Conservation (phyloP, 2,888 invertebrate genomes). For the Drosophila villosipedis region DNA sequence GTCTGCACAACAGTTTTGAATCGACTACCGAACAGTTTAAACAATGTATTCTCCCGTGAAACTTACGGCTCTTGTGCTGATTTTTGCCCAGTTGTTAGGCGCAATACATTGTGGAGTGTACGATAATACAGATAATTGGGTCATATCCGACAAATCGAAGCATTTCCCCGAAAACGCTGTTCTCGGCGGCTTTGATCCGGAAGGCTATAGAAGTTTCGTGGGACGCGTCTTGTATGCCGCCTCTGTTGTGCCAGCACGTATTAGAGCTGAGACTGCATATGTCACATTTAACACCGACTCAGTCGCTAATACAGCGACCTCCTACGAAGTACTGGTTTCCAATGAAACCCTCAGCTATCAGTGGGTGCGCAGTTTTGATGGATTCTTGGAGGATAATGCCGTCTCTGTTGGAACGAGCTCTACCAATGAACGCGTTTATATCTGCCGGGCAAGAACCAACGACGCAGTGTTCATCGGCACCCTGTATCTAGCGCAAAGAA, state of each 20-base stretch:
- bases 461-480: constrained; percentile 42
- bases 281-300: constrained; percentile 31
- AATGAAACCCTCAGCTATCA: constrained; percentile 38
- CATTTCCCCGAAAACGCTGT: constrained; percentile 43
- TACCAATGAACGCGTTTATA: constrained; percentile 46
- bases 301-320: background rate
- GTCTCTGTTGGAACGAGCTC: constrained; percentile 53
- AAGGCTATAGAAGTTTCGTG: constrained; percentile 59
- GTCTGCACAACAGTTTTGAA: constrained; percentile 2
- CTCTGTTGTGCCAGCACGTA: constrained; percentile 48
- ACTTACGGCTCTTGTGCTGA: constrained; percentile 17
- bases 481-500: constrained; percentile 25
- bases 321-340: constrained; percentile 39
- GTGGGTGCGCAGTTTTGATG: constrained; percentile 59
- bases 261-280: constrained; percentile 41
- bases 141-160: constrained; percentile 10
- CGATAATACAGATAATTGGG: constrained; percentile 47
- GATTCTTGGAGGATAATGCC: constrained; percentile 36
- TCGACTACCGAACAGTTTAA: constrained; percentile 9
- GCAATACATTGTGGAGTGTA: constrained; percentile 45
- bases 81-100: constrained; percentile 43
- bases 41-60: constrained; percentile 39
- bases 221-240: constrained; percentile 34
- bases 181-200: constrained; percentile 50
- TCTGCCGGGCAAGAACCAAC: constrained; percentile 47